phyloP scores from a whole-genome alignment of 2,888 invertebrate genomes.

The Slavum lentiscoides region DNA sequence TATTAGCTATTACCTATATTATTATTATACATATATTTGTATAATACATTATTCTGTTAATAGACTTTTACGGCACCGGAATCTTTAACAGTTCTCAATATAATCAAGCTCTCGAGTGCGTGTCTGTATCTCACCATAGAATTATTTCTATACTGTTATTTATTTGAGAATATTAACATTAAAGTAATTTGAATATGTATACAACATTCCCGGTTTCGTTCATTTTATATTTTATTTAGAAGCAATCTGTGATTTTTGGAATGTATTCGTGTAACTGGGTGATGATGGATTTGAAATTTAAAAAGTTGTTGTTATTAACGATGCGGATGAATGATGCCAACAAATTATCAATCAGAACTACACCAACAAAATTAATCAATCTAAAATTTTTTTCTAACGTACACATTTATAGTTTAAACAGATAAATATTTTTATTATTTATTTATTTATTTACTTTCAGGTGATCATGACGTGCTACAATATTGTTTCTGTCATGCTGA shows the following conservation, averaged over 20 bases:
- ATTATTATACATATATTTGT: too few species aligned
- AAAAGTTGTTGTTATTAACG: not conserved
- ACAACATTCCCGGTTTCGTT: not conserved
- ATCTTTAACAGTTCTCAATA: not conserved
- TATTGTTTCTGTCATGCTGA: too few species aligned
- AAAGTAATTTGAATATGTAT: not conserved
- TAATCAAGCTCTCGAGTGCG: not conserved
- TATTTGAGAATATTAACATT: not conserved
- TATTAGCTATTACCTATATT: too few species aligned
- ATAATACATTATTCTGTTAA: not conserved
- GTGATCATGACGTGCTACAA: too few species aligned
- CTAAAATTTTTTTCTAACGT: not conserved
- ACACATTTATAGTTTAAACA: not conserved
- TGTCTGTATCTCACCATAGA: not conserved
- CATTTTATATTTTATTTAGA: not conserved
- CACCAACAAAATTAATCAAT: not conserved
- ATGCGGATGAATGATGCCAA: not conserved
- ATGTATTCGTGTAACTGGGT: not conserved
- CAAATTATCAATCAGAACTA: not conserved
- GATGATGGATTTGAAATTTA: not conserved
- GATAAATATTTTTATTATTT: too few species aligned
- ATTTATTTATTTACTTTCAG: too few species aligned
- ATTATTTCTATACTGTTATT: not conserved
- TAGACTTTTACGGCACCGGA: not conserved
- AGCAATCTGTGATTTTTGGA: not conserved